Conservation (phyloP, 1,140 invertebrate species). For the Cryptotermes secundus region DNA sequence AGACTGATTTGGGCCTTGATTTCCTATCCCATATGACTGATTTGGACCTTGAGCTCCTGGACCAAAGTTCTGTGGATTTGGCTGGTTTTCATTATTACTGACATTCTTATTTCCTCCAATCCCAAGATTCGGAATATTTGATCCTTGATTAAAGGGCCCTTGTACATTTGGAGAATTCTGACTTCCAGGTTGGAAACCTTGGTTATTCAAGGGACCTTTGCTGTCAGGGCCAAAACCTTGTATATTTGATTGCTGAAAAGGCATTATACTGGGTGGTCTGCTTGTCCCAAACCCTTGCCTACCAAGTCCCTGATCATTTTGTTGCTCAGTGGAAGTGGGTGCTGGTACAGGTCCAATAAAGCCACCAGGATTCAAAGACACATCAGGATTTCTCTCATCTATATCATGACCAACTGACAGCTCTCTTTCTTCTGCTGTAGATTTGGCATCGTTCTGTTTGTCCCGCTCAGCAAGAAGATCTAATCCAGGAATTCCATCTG, state of each 20-base stretch:
- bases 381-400: background rate
- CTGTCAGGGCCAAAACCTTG: background rate
- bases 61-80: background rate
- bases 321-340: background rate
- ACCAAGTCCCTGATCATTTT: constrained; percentile 18
- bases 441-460: background rate
- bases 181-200: constrained; percentile 24
- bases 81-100: background rate
- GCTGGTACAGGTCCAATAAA: constrained; percentile 16
- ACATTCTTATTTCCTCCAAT: background rate
- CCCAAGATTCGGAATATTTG: background rate
- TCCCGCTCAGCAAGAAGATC: constrained; percentile 23
- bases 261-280: background rate
- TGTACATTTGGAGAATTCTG: background rate
- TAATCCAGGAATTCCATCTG: constrained; percentile 29
- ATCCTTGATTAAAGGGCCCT: background rate
- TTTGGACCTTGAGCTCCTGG: background rate
- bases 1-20: too few species aligned
- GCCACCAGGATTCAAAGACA: background rate
- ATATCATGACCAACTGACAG: constrained; percentile 25
- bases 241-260: background rate
- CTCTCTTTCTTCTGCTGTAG: background rate
- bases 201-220: background rate
- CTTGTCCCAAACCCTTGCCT: constrained; percentile 15
- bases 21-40: background rate